A percentile compares a stretch with the other conserved stretches of the same genome.
Evolutionary conservation across 2,797 vertebrate species (phyloP).

Genomic region (Muraenolepis orangiensis): DNA sequence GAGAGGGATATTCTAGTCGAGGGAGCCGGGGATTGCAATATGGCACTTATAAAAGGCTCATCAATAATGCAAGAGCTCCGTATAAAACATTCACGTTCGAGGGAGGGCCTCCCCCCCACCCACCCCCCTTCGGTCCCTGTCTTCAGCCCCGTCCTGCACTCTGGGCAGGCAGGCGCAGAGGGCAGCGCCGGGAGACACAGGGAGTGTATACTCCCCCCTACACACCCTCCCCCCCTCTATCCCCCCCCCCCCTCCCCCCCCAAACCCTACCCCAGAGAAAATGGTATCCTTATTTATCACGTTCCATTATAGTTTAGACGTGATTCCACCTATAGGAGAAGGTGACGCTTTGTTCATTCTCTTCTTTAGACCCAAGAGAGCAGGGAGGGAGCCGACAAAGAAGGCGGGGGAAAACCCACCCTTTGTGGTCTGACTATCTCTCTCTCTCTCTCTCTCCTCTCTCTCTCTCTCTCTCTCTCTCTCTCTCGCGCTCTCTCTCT

Average conservation of each 20-base stretch:
- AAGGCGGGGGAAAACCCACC: too few species aligned
- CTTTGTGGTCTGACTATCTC: too few species aligned
- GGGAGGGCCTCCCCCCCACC: too few species aligned
- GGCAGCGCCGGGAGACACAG: too few species aligned
- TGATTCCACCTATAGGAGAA: constrained; percentile 25
- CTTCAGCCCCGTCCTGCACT: constrained; percentile 36
- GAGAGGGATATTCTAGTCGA: constrained; percentile 59
- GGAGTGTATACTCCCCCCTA: too few species aligned
- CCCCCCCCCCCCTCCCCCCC: too few species aligned
- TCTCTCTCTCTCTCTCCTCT: too few species aligned
- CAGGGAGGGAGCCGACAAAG: too few species aligned
- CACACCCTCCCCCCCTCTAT: too few species aligned
- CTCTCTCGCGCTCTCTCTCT: too few species aligned
- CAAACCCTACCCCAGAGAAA: constrained; percentile 21
- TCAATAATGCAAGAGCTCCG: constrained; percentile 68
- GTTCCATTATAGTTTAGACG: background rate
- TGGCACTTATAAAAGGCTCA: constrained; percentile 67
- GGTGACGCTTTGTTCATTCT: constrained; percentile 18
- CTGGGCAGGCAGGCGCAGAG: constrained; percentile 19
- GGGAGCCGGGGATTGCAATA: constrained; percentile 62
- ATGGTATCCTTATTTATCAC: constrained; percentile 13
- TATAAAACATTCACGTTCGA: constrained; percentile 74
- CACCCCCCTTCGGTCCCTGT: constrained; percentile 46
- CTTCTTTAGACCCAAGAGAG: constrained; percentile 27
- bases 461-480: too few species aligned